Evolutionary conservation across 23 tunicate genomes (phyloP), one percentile per base, ranked within the genome.

Genomic region (Ascidia mentula): DNA sequence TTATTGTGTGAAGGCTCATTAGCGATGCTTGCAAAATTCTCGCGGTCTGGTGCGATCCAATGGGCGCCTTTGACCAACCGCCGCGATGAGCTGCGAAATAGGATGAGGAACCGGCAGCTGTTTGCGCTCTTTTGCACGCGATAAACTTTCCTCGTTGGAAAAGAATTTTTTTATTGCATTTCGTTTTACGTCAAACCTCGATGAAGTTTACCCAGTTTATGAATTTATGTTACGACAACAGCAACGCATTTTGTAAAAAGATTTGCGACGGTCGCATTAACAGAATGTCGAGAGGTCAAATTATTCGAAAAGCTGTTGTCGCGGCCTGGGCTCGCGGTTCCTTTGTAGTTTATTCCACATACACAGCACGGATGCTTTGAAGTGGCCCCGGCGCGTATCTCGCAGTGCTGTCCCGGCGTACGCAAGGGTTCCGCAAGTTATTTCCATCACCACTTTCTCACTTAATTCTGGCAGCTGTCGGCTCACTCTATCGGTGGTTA

Each of bases 1-100:
- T 5, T 53, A 53, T 53, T 53, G 65, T 53, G 65, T 28, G 65
- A 53, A 53, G 65, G 65, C 22, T 53, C 65, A 53, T 53, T 53
- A 53, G 28, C 65, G 13, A 26, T 53, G 65, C 65, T 53, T 53
- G 65, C 65, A 53, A 53, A 53, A 26, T 53, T 53, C 65, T 20
- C 65, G 65, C 65, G n/a, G n/a, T 28, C 24, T 28, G 22, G 65
- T 53, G 65, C 65, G 65, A 53, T 20, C 65, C 65, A 53, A 53
- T 53, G 65, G 65, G 24, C 65, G 65, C 1, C 24, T 53, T 26
- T 53, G 65, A 53, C 65, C 65, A 28, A 53, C 65, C 65, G 13
- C 65, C 65, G 53, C 15, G 53, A 9, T 15, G 53, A n/a, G n/a
- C n/a, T n/a, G n/a, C n/a, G n/a, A n/a, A n/a, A n/a, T n/a, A n/a